phyloP scores from a whole-genome alignment of 2,113 vertebrate species.

The Guaruba guarouba region DNA sequence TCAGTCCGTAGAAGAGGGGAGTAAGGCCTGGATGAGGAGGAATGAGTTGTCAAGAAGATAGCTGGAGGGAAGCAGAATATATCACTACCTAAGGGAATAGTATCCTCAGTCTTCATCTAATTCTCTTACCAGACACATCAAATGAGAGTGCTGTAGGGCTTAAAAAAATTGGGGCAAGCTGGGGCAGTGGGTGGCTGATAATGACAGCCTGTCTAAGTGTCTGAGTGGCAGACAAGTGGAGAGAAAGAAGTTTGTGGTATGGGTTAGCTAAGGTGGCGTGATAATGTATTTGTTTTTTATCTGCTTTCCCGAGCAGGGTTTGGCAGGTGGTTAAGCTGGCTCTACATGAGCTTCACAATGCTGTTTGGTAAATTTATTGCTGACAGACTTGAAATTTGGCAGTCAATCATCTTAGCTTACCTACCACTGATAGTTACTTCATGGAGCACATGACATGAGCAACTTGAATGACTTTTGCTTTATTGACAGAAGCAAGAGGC shows the following conservation, averaged over 20 bases:
- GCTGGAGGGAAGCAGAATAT: conserved; percentile 70
- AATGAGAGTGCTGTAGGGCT: conserved; percentile 77
- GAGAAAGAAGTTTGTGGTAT: background rate
- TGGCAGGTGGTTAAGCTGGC: background rate
- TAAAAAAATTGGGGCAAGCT: conserved; percentile 71
- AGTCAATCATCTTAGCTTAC: background rate
- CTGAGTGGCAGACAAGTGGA: conserved; percentile 59
- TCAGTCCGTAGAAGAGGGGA: conserved; percentile 12
- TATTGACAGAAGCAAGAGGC: background rate
- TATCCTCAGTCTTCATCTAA: conserved; percentile 68
- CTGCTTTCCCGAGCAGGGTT: background rate
- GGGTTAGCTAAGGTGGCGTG: background rate
- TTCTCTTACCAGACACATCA: conserved; percentile 74
- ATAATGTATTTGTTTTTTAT: background rate
- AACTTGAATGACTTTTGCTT: background rate
- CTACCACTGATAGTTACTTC: background rate
- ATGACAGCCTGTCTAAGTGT: conserved; percentile 67
- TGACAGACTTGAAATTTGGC: background rate
- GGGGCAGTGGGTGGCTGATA: conserved; percentile 57
- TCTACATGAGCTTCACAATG: background rate
- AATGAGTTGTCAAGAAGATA: conserved; percentile 62
- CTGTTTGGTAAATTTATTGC: background rate
- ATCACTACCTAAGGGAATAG: conserved; percentile 62
- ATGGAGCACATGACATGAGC: background rate
- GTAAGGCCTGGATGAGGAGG: conserved; percentile 35